Conservation (phyloP, 2,797 vertebrate genomes). For the Rhynchotus rufescens region DNA sequence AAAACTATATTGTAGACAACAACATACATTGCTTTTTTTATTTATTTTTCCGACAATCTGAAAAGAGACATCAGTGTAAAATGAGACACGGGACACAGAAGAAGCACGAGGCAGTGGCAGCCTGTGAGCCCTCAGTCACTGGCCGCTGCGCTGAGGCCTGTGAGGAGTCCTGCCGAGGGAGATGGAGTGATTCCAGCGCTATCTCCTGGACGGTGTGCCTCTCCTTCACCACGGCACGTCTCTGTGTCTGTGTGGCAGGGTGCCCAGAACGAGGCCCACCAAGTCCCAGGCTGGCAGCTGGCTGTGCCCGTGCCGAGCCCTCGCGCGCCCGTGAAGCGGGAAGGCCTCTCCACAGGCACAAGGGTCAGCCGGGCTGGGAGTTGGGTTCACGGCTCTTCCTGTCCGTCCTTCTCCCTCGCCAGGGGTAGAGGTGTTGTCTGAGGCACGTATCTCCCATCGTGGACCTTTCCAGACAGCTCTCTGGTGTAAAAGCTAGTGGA, state of each 20-base stretch:
- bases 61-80: not conserved
- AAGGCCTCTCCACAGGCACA: not conserved
- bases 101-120: fast-evolving
- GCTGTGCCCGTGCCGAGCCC: fast-evolving
- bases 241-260: not conserved
- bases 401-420: not conserved
- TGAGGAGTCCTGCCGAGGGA: not conserved
- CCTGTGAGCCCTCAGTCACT: fast-evolving
- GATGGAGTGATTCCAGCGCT: not conserved
- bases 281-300: fast-evolving
- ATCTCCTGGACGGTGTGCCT: not conserved
- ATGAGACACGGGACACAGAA: not conserved
- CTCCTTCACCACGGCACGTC: not conserved
- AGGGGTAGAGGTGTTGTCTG: not conserved
- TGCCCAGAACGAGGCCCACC: slow-evolving; percentile 12
- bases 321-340: fast-evolving
- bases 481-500: not conserved
- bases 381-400: not conserved
- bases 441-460: not conserved
- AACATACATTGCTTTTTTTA: too few species aligned
- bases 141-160: fast-evolving
- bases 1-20: not conserved
- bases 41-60: not conserved
- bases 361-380: not conserved
- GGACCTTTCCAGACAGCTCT: not conserved